These are phyloP conservation scores for Uria lomvia DNA, from an alignment of 2,113 vertebrate genomes.

Conservation along the genomic window DNA sequence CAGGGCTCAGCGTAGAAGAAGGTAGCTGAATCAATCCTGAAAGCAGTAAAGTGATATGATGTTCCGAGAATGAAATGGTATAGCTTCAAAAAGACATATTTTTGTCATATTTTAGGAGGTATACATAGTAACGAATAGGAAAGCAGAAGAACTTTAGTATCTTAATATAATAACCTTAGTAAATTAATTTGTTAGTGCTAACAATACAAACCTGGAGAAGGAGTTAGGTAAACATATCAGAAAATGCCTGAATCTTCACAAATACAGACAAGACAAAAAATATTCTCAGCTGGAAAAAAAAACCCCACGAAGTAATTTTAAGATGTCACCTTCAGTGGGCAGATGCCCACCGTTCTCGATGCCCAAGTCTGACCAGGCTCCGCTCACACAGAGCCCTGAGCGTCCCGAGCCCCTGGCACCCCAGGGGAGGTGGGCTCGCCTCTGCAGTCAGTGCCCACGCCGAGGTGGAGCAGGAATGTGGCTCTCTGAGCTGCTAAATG, in stretches of 20 bases:
- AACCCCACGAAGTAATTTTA: not conserved
- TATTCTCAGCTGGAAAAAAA: not conserved
- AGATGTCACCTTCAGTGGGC: not conserved
- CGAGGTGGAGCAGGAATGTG: fast-evolving
- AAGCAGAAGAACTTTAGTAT: not conserved
- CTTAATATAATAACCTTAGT: not conserved
- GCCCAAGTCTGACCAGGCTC: not conserved
- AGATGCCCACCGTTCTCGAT: not conserved
- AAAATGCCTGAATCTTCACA: not conserved
- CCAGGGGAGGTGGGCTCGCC: fast-evolving
- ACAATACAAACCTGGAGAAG: not conserved
- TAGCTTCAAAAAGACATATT: not conserved
- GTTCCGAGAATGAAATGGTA: conserved; percentile 1
- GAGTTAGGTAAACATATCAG: not conserved
- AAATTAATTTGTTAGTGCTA: not conserved
- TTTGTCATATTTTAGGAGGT: not conserved
- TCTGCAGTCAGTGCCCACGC: too few species aligned
- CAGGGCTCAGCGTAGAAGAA: not conserved
- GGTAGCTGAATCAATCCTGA: not conserved
- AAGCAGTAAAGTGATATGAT: not conserved
- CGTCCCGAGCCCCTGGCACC: not conserved
- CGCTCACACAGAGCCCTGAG: not conserved
- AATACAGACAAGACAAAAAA: not conserved
- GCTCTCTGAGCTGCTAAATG: not conserved
- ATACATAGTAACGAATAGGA: not conserved